Conservation (phyloP, 2,888 invertebrate species). For the Salpingus planirostris region DNA sequence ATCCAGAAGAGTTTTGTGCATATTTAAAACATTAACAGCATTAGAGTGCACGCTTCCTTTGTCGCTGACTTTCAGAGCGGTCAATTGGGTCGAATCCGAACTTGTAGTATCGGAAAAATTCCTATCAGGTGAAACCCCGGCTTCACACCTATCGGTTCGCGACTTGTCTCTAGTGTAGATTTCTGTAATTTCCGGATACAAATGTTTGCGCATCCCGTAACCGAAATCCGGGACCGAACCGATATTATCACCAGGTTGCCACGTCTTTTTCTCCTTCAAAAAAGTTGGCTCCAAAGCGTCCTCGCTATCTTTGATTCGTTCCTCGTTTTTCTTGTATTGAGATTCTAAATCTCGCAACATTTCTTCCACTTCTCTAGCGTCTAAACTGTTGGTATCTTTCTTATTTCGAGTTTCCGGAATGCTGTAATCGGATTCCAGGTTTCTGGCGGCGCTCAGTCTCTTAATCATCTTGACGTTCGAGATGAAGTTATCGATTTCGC, state of each 20-base stretch:
- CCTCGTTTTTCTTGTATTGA: constrained; percentile 36
- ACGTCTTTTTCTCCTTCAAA: constrained; percentile 20
- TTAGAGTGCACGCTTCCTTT: too few species aligned
- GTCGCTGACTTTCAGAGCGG: background rate
- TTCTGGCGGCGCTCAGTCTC: constrained; percentile 25
- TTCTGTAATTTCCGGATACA: too few species aligned
- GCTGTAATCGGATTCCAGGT: constrained; percentile 26
- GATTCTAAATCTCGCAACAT: constrained; percentile 40
- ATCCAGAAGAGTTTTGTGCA: too few species aligned
- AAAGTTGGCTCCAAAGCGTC: constrained; percentile 7
- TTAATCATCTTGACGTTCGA: constrained; percentile 35
- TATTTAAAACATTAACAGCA: too few species aligned
- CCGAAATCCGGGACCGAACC: constrained; percentile 38
- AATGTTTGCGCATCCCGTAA: constrained; percentile 29
- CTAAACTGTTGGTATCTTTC: constrained; percentile 21
- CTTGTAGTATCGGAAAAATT: background rate
- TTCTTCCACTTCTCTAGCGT: constrained; percentile 36
- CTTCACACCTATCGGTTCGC: too few species aligned
- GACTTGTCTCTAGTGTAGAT: too few species aligned
- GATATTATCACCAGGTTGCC: constrained; percentile 33
- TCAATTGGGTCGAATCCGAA: background rate
- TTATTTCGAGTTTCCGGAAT: too few species aligned
- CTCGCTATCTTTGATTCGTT: constrained; percentile 17
- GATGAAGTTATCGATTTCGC: constrained; percentile 36
- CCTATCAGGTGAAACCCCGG: background rate